Conservation (phyloP, 2,888 invertebrate genomes). For the Eupithecia inturbata region DNA sequence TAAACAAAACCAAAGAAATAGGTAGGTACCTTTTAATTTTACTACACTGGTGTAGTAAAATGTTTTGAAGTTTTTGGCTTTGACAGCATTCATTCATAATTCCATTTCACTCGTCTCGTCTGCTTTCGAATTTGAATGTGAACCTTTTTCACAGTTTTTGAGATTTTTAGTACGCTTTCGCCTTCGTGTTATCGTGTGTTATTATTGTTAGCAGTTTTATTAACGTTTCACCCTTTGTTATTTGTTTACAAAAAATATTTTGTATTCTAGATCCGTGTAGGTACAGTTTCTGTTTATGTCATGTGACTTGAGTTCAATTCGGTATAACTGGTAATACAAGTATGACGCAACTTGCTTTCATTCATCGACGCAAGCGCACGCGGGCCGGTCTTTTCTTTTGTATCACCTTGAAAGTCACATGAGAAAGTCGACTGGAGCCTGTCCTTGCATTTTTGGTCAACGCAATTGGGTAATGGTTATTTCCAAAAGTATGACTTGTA, state of each 20-base stretch:
- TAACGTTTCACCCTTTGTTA: too few species aligned
- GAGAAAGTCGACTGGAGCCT: constrained; percentile 7
- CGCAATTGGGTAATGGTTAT: neutral
- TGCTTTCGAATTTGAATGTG: neutral
- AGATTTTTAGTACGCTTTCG: too few species aligned
- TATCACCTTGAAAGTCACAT: constrained; percentile 25
- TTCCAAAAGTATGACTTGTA: constrained; percentile 1
- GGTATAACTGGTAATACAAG: constrained; percentile 3
- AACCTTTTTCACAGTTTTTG: neutral
- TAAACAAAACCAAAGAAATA: neutral
- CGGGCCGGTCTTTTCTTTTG: constrained; percentile 21
- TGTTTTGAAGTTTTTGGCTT: too few species aligned
- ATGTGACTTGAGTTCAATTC: constrained; percentile 20
- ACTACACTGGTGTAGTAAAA: too few species aligned
- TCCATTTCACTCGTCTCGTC: neutral
- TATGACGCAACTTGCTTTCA: constrained; percentile 42
- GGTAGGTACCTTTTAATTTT: too few species aligned
- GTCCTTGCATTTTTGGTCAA: constrained; percentile 12
- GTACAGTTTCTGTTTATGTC: neutral
- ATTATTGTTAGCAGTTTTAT: too few species aligned
- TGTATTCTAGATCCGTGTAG: neutral
- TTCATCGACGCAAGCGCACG: constrained; percentile 24
- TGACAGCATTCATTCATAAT: neutral
- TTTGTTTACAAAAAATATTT: neutral
- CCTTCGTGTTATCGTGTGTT: too few species aligned